phyloP scores from a whole-genome alignment of 2,888 invertebrate species.

The Melieria crassipennis region DNA sequence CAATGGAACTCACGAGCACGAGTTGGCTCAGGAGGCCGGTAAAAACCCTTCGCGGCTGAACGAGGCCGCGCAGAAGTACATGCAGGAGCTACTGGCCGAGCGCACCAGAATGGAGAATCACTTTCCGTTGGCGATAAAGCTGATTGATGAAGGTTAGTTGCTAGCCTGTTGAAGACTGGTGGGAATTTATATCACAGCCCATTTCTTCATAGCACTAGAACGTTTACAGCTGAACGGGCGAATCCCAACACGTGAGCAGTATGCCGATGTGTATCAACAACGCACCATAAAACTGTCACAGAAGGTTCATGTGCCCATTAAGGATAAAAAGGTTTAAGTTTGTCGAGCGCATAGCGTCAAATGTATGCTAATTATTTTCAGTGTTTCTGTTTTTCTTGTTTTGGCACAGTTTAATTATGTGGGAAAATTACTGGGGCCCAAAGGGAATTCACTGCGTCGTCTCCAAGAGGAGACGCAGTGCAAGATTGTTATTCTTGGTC shows the following conservation, averaged over 20 bases:
- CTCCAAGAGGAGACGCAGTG: slow-evolving; percentile 95
- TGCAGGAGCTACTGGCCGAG: slow-evolving; percentile 61
- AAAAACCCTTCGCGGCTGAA: slow-evolving; percentile 55
- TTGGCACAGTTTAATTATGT: slow-evolving; percentile 89
- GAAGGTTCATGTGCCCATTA: slow-evolving; percentile 64
- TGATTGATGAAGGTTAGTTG: slow-evolving; percentile 61
- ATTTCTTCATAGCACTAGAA: slow-evolving; percentile 72
- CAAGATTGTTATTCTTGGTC: slow-evolving; percentile 94
- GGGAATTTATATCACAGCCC: background rate
- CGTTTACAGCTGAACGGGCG: slow-evolving; percentile 77
- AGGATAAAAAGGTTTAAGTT: slow-evolving; percentile 65
- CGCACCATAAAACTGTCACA: slow-evolving; percentile 63
- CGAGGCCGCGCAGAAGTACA: slow-evolving; percentile 61
- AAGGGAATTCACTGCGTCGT: slow-evolving; percentile 91
- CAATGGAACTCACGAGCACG: slow-evolving; percentile 58
- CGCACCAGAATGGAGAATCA: slow-evolving; percentile 61
- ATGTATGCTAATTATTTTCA: background rate
- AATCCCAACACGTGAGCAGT: slow-evolving; percentile 73
- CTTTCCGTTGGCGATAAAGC: slow-evolving; percentile 61
- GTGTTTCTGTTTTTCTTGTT: background rate
- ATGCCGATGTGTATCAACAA: slow-evolving; percentile 79
- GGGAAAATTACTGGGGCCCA: slow-evolving; percentile 91
- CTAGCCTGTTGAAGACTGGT: background rate
- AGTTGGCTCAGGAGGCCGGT: slow-evolving; percentile 49
- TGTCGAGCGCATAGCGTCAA: background rate